Conservation (phyloP, 2,113 vertebrate genomes). For the Alligator sinensis region DNA sequence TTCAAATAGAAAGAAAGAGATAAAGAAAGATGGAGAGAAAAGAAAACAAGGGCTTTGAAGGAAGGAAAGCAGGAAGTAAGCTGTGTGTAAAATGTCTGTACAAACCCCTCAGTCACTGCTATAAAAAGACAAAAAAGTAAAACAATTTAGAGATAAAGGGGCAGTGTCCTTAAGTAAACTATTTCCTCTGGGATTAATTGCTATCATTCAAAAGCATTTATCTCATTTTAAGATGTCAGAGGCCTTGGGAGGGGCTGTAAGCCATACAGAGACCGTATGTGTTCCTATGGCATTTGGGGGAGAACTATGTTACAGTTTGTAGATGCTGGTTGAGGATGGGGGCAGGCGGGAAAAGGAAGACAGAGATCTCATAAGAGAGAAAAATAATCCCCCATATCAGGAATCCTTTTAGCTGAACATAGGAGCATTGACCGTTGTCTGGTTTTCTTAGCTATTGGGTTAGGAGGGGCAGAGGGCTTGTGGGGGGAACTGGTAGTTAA, state of each 20-base stretch:
- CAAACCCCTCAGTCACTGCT: not conserved
- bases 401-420: slow-evolving; percentile 17
- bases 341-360: not conserved
- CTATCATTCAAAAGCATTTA: not conserved
- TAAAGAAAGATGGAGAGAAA: not conserved
- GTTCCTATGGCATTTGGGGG: not conserved
- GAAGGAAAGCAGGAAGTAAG: not conserved
- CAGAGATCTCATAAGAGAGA: not conserved
- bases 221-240: slow-evolving; percentile 18
- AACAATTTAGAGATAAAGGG: not conserved
- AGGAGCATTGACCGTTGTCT: not conserved
- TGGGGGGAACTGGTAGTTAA: not conserved
- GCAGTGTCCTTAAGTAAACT: not conserved
- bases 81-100: not conserved
- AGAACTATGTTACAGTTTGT: not conserved
- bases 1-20: not conserved
- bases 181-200: not conserved
- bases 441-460: slow-evolving; percentile 8
- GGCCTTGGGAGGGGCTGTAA: not conserved
- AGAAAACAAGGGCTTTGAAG: accelerated
- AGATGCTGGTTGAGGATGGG: not conserved
- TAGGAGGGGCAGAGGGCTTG: not conserved
- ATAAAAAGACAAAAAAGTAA: not conserved
- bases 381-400: not conserved
- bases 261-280: not conserved